Percentiles rank a stretch among this genome's conserved stretches.
Conservation (phyloP, 2,113 vertebrate genomes). For the Chlorodrepanis virens region DNA sequence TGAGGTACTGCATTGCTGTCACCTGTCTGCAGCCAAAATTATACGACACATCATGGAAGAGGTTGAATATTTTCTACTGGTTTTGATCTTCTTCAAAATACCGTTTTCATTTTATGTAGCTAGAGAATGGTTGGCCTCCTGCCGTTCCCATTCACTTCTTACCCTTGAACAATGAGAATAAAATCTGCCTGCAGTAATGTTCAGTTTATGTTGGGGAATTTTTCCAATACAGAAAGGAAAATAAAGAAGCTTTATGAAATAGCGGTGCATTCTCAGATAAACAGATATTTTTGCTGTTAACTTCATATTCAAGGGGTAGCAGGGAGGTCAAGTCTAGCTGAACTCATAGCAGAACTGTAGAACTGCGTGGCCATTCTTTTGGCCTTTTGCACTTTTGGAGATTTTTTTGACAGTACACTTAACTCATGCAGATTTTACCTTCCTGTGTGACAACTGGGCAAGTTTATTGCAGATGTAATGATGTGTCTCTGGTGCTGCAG, state of each 20-base stretch:
- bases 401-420: not conserved
- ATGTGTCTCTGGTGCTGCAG: not conserved
- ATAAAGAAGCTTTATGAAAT: slow-evolving; percentile 63
- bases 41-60: not conserved
- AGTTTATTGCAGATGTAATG: not conserved
- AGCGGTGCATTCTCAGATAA: slow-evolving; percentile 43
- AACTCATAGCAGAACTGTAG: not conserved
- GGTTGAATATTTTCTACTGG: slow-evolving; percentile 32
- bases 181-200: slow-evolving; percentile 61
- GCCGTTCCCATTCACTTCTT: slow-evolving; percentile 58
- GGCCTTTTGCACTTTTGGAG: not conserved
- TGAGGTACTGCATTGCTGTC: not conserved
- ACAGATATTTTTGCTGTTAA: slow-evolving; percentile 57
- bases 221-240: slow-evolving; percentile 24
- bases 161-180: slow-evolving; percentile 64
- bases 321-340: slow-evolving; percentile 24
- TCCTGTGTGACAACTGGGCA: not conserved
- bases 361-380: not conserved
- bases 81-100: slow-evolving; percentile 71
- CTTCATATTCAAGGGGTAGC: slow-evolving; percentile 37
- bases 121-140: slow-evolving; percentile 53
- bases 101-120: slow-evolving; percentile 39
- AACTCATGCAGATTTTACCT: not conserved
- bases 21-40: slow-evolving; percentile 27
- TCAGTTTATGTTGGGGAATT: slow-evolving; percentile 53